Evolutionary conservation across 1,140 invertebrate genomes (phyloP), one percentile per base, ranked within the genome.

Genomic region (Orussus abietinus): DNA sequence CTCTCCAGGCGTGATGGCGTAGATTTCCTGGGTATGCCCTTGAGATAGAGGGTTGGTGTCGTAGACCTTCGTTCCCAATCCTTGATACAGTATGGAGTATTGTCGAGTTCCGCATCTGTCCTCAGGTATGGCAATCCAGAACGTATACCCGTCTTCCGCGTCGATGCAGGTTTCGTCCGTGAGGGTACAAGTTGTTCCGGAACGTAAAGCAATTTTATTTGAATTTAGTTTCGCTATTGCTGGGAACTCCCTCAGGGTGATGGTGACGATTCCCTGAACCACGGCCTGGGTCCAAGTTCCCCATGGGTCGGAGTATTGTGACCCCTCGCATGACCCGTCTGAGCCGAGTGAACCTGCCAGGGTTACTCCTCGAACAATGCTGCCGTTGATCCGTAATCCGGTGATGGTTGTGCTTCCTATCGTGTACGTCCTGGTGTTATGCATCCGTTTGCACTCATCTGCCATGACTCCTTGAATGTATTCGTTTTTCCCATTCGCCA

Each of bases 61-160:
- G n/a, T n/a, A n/a, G n/a, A n/a, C n/a, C 26, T 39, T 43, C 4
- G 13, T 19, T 17, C 31, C 32, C n/a, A 1, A 11, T n/a, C 36
- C 40, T 5, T 43, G 26, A n/a, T 45, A 53, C 0, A 49, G 5
- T 2, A 43, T 15, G 4, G 17, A 28, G 14, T 49, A 49, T 20
- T 42, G 31, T 10, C 43, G 3, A 7, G 38, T 34, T 6, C 35
- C 12, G 22, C 48, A 42, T 0, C n/a, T 18, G 14, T 42, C 35
- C 5, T 33, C 19, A 2, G 44, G 51, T n/a, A 54, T 1, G 7
- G 35, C 14, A 5, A 38, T 25, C 51, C 47, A 53, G 28, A 38
- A 50, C 0, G 51, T 38, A n/a, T 44, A 11, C 15, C 51, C 47
- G 3, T 38, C 38, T 22, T 46, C 42, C 0, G 11, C 3, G 11